Percentiles rank a stretch among this genome's conserved stretches.
phyloP scores from a whole-genome alignment of 2,888 invertebrate species.

The Brachyptera putata region DNA sequence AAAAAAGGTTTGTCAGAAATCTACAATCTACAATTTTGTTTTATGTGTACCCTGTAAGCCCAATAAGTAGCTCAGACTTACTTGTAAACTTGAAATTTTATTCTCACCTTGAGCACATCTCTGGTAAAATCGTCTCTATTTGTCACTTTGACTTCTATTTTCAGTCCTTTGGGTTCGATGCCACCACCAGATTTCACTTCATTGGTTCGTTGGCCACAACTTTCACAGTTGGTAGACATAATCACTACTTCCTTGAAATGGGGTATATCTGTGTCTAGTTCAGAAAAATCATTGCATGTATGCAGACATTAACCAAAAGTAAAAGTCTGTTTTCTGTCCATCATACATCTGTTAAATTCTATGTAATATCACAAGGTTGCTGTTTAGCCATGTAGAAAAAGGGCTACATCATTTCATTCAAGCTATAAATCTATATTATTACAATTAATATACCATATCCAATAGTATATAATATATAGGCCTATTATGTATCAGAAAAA shows the following conservation, averaged over 20 bases:
- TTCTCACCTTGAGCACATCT: conserved; percentile 82
- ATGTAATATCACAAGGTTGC: no score
- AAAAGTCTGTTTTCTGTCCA: not conserved
- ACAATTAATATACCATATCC: no score
- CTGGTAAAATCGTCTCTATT: conserved; percentile 75
- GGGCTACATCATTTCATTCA: no score
- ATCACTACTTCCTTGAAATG: conserved; percentile 97
- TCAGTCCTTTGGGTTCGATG: conserved; percentile 74
- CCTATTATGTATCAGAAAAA: no score
- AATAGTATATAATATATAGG: no score
- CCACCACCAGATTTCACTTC: conserved; percentile 95
- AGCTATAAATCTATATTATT: no score
- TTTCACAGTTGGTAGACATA: conserved; percentile 92
- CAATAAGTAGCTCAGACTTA: no score
- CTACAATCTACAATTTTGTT: no score
- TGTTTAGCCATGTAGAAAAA: no score
- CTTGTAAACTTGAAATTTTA: no score
- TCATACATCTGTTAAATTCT: not conserved
- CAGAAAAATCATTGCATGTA: conserved; percentile 33
- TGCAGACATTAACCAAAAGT: not conserved
- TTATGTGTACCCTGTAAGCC: no score
- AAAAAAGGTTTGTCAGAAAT: not conserved
- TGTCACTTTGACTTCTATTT: conserved; percentile 68
- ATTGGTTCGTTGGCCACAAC: conserved; percentile 87
- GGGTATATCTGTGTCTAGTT: conserved; percentile 65